Conservation (phyloP, 2,113 vertebrate genomes). For the Passer domesticus region DNA sequence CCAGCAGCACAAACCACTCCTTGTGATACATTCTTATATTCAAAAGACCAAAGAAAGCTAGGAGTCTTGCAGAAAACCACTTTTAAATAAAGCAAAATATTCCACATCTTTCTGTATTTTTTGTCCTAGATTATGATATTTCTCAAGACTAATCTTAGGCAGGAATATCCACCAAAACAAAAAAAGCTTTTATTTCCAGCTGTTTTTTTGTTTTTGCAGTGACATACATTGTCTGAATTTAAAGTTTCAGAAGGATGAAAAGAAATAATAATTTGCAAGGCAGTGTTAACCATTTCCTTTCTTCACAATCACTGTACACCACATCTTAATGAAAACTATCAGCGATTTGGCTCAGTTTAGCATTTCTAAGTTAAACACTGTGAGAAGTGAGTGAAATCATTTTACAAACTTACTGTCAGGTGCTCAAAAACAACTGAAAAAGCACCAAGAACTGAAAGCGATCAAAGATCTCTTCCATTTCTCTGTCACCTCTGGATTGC, state of each 20-base stretch:
- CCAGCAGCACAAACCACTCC: rapidly evolving
- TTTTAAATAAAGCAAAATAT: neutral
- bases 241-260: neutral
- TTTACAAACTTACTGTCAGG: neutral
- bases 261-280: neutral
- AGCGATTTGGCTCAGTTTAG: neutral
- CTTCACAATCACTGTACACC: neutral
- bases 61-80: neutral
- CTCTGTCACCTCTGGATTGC: neutral
- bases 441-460: neutral
- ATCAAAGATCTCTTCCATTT: neutral
- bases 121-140: neutral
- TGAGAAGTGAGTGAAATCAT: neutral
- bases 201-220: neutral
- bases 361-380: neutral
- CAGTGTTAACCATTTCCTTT: neutral
- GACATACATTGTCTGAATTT: neutral
- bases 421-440: neutral
- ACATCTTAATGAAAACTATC: neutral
- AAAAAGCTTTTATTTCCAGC: rapidly evolving
- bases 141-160: neutral
- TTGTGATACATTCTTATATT: rapidly evolving
- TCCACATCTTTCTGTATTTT: neutral
- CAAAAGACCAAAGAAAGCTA: neutral
- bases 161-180: neutral